Evolutionary conservation across 2,888 invertebrate species (phyloP).

Genomic region (Cheilosia scutellata): DNA sequence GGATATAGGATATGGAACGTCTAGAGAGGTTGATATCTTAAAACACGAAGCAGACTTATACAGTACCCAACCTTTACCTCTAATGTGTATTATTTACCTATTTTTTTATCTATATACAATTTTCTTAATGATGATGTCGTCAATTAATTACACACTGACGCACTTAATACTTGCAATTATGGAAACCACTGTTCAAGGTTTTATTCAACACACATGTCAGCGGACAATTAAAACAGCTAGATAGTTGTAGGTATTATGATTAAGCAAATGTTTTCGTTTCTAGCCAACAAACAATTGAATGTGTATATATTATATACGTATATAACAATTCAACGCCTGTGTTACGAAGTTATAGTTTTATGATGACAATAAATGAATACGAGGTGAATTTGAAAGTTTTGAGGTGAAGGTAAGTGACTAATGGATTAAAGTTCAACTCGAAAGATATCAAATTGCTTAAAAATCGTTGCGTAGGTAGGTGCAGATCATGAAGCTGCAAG

Average conservation of each 20-base stretch:
- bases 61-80: too few species aligned
- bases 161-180: background rate
- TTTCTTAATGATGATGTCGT: background rate
- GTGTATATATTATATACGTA: too few species aligned
- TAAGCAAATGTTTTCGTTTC: background rate
- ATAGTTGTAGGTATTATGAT: background rate
- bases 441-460: background rate
- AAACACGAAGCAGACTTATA: too few species aligned
- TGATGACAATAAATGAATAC: slow-evolving; percentile 11
- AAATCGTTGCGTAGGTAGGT: background rate
- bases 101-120: too few species aligned
- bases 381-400: slow-evolving; percentile 12
- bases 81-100: too few species aligned
- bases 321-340: background rate
- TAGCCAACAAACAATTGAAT: slow-evolving; percentile 1
- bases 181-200: slow-evolving; percentile 3
- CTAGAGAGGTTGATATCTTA: too few species aligned
- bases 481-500: background rate
- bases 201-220: background rate
- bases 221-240: slow-evolving; percentile 15
- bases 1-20: too few species aligned
- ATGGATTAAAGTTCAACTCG: slow-evolving; percentile 7
- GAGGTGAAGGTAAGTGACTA: slow-evolving; percentile 25
- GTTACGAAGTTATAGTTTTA: slow-evolving; percentile 5
- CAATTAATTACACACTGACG: background rate